phyloP scores from a whole-genome alignment of 2,797 vertebrate genomes.

The Austrolebias charrua region DNA sequence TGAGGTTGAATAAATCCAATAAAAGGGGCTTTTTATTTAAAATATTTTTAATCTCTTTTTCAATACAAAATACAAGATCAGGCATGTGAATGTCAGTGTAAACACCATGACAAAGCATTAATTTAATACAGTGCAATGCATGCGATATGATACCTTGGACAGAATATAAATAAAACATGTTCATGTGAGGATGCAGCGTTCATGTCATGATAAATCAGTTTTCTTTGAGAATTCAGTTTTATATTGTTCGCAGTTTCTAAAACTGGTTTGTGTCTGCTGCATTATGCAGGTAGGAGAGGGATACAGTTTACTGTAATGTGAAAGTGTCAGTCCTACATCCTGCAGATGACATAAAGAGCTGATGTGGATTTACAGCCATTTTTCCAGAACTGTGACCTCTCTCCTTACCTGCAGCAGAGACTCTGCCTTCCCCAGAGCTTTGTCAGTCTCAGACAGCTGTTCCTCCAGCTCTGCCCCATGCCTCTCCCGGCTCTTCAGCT shows the following conservation, averaged over 20 bases:
- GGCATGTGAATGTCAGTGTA: slow-evolving; percentile 32
- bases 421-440: slow-evolving; percentile 87
- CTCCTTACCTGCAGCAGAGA: slow-evolving; percentile 89
- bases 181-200: slow-evolving; percentile 33
- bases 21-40: slow-evolving; percentile 37
- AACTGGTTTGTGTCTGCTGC: slow-evolving; percentile 45
- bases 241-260: slow-evolving; percentile 36
- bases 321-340: slow-evolving; percentile 33
- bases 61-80: slow-evolving; percentile 45
- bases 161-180: slow-evolving; percentile 41
- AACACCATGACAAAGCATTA: slow-evolving; percentile 40
- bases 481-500: slow-evolving; percentile 84
- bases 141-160: slow-evolving; percentile 34
- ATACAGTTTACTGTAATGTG: slow-evolving; percentile 29
- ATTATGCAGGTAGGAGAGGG: slow-evolving; percentile 60
- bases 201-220: slow-evolving; percentile 29
- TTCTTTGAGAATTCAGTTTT: slow-evolving; percentile 9
- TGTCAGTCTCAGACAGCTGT: slow-evolving; percentile 83
- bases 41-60: slow-evolving; percentile 53
- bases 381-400: slow-evolving; percentile 64
- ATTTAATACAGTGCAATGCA: slow-evolving; percentile 32
- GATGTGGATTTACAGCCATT: slow-evolving; percentile 58
- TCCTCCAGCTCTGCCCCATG: slow-evolving; percentile 85
- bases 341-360: slow-evolving; percentile 10
- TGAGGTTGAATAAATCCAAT: slow-evolving; percentile 37